Evolutionary conservation across 1,140 invertebrate species (phyloP).

Genomic region (Saxidomus purpurata): DNA sequence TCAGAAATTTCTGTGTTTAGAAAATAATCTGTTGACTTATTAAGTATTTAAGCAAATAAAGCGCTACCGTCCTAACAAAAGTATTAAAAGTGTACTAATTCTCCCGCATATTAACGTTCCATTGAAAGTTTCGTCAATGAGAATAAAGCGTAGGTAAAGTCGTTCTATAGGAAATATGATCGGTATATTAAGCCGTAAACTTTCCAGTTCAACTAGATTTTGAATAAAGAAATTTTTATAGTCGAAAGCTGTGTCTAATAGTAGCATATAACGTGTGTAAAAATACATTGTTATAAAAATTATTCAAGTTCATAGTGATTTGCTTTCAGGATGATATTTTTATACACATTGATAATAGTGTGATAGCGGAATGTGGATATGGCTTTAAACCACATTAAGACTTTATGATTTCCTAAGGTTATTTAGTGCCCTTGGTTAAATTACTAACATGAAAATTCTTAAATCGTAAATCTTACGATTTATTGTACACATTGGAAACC

Average conservation of each 20-base stretch:
- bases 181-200: slow-evolving; percentile 8
- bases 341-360: neutral
- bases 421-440: neutral
- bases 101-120: neutral
- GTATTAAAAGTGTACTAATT: slow-evolving; percentile 6
- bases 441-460: too few relatives aligned
- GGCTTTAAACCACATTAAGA: neutral
- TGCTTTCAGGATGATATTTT: neutral
- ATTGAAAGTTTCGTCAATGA: slow-evolving; percentile 14
- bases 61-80: neutral
- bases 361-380: slow-evolving; percentile 28
- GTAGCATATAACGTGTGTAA: neutral
- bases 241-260: neutral
- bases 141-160: neutral
- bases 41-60: slow-evolving; percentile 46
- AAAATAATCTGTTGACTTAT: slow-evolving; percentile 31
- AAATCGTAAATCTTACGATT: too few relatives aligned
- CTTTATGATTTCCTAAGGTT: neutral
- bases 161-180: slow-evolving; percentile 30
- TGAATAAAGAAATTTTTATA: slow-evolving; percentile 1
- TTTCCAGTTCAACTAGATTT: slow-evolving; percentile 28
- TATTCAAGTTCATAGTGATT: neutral
- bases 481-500: too few relatives aligned
- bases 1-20: neutral
- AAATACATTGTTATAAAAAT: neutral